phyloP scores from a whole-genome alignment of 2,888 invertebrate species.

The Beris morrisii region DNA sequence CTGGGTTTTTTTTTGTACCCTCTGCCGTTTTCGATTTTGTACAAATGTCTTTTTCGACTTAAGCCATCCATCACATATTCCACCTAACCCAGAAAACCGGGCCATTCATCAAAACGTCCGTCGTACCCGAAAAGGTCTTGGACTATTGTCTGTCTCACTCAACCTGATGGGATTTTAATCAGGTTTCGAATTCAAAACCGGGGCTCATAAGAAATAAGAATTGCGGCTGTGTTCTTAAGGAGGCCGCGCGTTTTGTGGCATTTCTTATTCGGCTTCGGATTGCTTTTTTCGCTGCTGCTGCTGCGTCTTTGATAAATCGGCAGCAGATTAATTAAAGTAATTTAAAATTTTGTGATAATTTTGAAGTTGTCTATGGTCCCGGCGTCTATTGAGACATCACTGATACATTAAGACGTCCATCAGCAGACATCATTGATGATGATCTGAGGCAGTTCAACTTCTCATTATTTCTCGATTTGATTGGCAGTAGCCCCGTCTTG shows the following conservation, averaged over 20 bases:
- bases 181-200: constrained; percentile 18
- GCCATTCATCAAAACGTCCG: constrained; percentile 34
- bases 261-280: too few relatives aligned
- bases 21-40: constrained; percentile 35
- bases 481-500: constrained; percentile 22
- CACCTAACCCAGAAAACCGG: constrained; percentile 36
- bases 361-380: constrained; percentile 32
- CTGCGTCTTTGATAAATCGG: constrained; percentile 29
- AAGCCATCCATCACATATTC: constrained; percentile 41
- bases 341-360: constrained; percentile 51
- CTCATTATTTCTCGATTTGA: constrained; percentile 25
- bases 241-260: too few relatives aligned
- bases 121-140: constrained; percentile 1
- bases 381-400: constrained; percentile 32
- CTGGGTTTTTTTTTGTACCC: not conserved
- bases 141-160: constrained; percentile 21
- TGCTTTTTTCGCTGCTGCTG: not conserved
- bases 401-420: constrained; percentile 31
- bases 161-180: constrained; percentile 31
- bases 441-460: constrained; percentile 25
- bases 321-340: constrained; percentile 50
- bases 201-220: too few relatives aligned
- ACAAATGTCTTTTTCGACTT: constrained; percentile 43
- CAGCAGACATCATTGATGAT: constrained; percentile 24
- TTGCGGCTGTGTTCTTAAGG: too few relatives aligned